These are phyloP conservation scores for Ophthalmotilapia sp. DNA, from an alignment of 2,113 vertebrate genomes.

Conservation along the genomic window DNA sequence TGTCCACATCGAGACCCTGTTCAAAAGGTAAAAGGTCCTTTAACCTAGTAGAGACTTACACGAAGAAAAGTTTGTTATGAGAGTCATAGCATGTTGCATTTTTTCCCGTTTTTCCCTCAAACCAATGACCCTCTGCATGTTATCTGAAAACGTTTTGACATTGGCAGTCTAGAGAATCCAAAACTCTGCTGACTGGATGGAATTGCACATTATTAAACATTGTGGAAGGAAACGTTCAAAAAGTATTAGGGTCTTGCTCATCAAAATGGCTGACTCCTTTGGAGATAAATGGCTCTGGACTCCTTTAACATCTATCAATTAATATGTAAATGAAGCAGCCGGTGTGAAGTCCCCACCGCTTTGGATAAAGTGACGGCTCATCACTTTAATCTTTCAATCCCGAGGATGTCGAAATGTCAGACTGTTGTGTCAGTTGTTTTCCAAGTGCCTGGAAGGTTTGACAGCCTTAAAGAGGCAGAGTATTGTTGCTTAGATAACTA, in stretches of 20 bases:
- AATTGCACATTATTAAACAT: slow-evolving; percentile 54
- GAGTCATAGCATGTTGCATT: neutral
- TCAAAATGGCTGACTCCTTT: slow-evolving; percentile 53
- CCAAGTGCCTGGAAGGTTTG: slow-evolving; percentile 1
- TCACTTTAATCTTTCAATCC: slow-evolving; percentile 53
- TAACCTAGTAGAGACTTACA: neutral
- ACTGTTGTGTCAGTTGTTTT: slow-evolving; percentile 54
- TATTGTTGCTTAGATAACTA: neutral
- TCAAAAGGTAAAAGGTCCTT: slow-evolving; percentile 63
- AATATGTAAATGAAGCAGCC: slow-evolving; percentile 59
- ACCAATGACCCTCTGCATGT: neutral
- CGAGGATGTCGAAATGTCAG: slow-evolving; percentile 43
- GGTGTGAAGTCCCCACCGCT: slow-evolving; percentile 37
- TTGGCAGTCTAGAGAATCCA: neutral
- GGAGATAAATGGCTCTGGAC: slow-evolving; percentile 54
- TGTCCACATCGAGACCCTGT: slow-evolving; percentile 74
- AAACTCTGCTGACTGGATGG: slow-evolving; percentile 39
- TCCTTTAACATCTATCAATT: slow-evolving; percentile 61
- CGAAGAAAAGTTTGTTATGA: neutral
- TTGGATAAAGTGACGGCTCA: slow-evolving; percentile 46
- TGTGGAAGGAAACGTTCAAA: slow-evolving; percentile 11
- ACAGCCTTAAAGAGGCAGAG: neutral
- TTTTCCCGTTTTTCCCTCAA: neutral
- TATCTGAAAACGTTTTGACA: slow-evolving; percentile 29
- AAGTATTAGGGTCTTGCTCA: slow-evolving; percentile 47